A percentile compares a stretch with the other conserved stretches of the same genome.
phyloP scores from a whole-genome alignment of 2,888 invertebrate genomes.

The Aphrophora alni region DNA sequence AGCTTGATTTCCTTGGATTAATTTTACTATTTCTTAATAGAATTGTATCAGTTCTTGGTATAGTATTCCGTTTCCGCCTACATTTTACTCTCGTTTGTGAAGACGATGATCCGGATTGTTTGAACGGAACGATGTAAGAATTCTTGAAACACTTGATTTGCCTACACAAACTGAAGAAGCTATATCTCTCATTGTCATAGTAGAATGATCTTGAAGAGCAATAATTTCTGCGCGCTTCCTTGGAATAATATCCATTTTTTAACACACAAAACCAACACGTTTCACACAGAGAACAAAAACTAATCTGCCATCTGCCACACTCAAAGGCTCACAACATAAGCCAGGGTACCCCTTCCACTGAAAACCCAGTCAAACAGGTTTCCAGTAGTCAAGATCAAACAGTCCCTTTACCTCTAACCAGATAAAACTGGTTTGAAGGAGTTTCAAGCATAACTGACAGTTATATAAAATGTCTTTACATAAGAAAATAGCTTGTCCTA shows the following conservation, averaged over 20 bases:
- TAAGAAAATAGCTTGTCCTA: too few relatives aligned
- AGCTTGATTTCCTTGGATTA: not conserved
- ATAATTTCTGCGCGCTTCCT: not conserved
- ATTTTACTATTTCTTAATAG: not conserved
- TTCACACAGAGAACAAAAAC: not conserved
- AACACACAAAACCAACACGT: not conserved
- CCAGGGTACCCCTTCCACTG: not conserved
- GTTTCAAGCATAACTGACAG: not conserved
- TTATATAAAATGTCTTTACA: not conserved
- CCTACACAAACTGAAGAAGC: not conserved
- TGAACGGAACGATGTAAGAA: not conserved
- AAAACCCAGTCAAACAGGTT: not conserved
- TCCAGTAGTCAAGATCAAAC: not conserved
- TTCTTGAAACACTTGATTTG: conserved; percentile 10
- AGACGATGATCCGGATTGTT: not conserved
- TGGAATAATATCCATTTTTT: not conserved
- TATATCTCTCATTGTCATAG: not conserved
- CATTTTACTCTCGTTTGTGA: not conserved
- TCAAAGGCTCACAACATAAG: not conserved
- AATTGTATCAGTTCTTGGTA: not conserved
- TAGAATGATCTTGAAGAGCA: not conserved
- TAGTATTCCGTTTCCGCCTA: not conserved
- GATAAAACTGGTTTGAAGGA: not conserved
- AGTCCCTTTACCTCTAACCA: not conserved
- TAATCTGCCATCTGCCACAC: not conserved